A percentile compares a stretch with the other conserved stretches of the same genome.
phyloP scores from a whole-genome alignment of 2,797 vertebrate genomes.

The Tragopan temminckii region DNA sequence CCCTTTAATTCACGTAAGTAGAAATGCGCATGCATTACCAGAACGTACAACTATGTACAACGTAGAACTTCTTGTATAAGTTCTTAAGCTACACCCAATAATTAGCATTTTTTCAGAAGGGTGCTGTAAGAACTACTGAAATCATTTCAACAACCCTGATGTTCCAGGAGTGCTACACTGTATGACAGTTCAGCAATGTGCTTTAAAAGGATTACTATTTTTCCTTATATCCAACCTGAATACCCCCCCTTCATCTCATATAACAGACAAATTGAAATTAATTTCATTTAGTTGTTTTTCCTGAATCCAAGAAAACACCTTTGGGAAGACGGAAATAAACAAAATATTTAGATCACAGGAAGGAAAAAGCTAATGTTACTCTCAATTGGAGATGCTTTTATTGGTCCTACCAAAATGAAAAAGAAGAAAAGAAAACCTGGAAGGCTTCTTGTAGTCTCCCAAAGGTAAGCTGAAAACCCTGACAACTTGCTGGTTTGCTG shows the following conservation, averaged over 20 bases:
- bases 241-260: not conserved
- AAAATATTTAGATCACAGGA: not conserved
- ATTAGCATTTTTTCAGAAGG: not conserved
- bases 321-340: not conserved
- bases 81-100: not conserved
- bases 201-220: not conserved
- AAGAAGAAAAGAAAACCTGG: not conserved
- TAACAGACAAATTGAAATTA: not conserved
- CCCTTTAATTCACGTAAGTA: not conserved
- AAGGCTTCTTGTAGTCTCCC: not conserved
- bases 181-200: not conserved
- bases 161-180: not conserved
- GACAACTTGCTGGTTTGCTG: not conserved
- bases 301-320: not conserved
- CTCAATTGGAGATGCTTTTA: not conserved
- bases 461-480: not conserved
- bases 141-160: not conserved
- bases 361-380: not conserved
- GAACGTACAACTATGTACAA: not conserved
- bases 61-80: not conserved
- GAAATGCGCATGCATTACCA: not conserved
- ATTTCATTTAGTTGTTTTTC: not conserved
- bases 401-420: not conserved
- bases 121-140: not conserved
- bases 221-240: no score